Evolutionary conservation across 2,113 vertebrate genomes (phyloP).

Genomic region (Lophura nycthemera): DNA sequence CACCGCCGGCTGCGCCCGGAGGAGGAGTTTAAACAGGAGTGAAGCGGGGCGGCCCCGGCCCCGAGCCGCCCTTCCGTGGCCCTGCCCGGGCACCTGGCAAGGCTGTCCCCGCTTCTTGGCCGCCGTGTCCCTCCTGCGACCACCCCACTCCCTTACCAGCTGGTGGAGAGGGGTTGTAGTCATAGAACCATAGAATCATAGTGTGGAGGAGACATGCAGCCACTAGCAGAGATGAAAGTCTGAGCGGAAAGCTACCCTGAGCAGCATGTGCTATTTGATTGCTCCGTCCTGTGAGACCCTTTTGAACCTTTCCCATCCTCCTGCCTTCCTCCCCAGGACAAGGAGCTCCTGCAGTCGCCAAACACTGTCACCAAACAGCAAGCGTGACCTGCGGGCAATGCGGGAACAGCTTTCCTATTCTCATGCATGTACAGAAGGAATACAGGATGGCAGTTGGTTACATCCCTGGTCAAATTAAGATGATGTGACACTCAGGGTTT

Average conservation of each 20-base stretch:
- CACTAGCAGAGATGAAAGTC: not conserved
- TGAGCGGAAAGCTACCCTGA: not conserved
- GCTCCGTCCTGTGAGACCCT: not conserved
- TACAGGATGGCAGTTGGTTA: fast-evolving
- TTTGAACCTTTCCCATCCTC: not conserved
- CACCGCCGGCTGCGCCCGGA: not conserved
- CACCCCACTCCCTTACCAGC: not conserved
- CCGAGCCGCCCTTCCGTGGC: too few species aligned
- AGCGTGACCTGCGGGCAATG: not conserved
- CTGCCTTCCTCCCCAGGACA: not conserved
- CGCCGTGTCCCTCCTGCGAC: not conserved
- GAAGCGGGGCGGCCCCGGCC: not conserved
- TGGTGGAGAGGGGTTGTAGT: too few species aligned
- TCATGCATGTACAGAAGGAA: fast-evolving
- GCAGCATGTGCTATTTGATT: not conserved
- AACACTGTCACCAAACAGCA: fast-evolving
- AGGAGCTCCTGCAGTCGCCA: not conserved
- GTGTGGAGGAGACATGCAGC: not conserved
- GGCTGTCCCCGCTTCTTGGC: not conserved
- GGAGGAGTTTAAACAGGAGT: not conserved
- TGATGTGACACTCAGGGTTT: too few species aligned
- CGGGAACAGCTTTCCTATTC: not conserved
- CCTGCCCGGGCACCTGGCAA: too few species aligned
- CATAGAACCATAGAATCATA: too few species aligned
- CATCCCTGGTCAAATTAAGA: too few species aligned